Base-by-base conservation (phyloP, 2,113 vertebrate genomes). In the Tautogolabrus adspersus region DNA sequence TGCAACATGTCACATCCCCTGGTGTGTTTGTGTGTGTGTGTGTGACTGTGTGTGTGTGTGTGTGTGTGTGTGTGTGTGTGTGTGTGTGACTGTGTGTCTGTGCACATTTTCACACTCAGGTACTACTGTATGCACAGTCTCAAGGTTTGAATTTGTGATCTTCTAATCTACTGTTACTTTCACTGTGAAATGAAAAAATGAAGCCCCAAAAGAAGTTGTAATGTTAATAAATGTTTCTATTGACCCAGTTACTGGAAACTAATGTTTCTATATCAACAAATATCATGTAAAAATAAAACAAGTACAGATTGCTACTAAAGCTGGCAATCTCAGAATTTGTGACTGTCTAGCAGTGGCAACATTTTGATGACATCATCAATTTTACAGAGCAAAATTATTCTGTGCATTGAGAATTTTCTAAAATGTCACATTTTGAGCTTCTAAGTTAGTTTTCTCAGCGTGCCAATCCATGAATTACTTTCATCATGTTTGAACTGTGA, bases 1-100 rank as follows among this genome's bases (percentile, higher is more conserved):
- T 66, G 77, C 69, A 61, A 83, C 77, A 66, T 71, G 64, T 64
- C 80, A 68, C 69, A 37, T 22, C n/a, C 59, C 72, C 21, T 5
- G 18, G 42, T 26, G 69, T 51, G 72, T 72, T 42, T 18, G 26
- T 26, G 47, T 23, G 26, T 18, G 40, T 40, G 56, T 62, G 66
- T 26, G 37, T n/a, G 34, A 2, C 3, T n/a, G 42, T 26, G 69
- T 51, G 72, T 72, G 42, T 18, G 26, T 26, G 47, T 23, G 26
- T 18, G 40, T 40, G 56, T 62, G 66, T 26, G 37, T n/a, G n/a
- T n/a, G n/a, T n/a, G n/a, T n/a, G n/a, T n/a, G n/a, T n/a, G n/a
- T 51, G 75, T 72, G 47, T 18, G n/a, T 26, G 47, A n/a, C 26
- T 18, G 42, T 23, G 56, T 62, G 63, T 30, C 8, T 22, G 38